Conservation (phyloP, 2,113 vertebrate genomes). For the Pygoscelis antarcticus region DNA sequence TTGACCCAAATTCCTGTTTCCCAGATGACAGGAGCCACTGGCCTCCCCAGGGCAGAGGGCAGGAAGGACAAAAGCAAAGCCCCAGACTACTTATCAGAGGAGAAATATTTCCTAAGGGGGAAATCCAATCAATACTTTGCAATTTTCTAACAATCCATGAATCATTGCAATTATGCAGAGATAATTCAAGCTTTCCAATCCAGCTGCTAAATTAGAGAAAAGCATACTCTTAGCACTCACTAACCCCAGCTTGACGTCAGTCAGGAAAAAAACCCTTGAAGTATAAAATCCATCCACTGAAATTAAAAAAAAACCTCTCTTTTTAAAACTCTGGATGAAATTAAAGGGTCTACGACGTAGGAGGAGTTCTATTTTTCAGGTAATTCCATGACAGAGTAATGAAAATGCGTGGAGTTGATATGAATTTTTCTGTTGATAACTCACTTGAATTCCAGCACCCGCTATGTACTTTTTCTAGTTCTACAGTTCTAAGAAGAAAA, state of each 20-base stretch:
- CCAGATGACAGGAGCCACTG: conserved; percentile 17
- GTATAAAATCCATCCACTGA: not conserved
- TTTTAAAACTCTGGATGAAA: not conserved
- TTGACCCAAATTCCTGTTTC: conserved; percentile 34
- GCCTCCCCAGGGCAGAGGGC: not conserved
- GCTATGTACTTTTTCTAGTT: not conserved
- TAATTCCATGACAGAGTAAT: not conserved
- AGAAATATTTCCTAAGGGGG: conserved; percentile 49
- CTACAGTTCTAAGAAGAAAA: not conserved
- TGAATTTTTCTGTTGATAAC: not conserved
- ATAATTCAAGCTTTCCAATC: conserved; percentile 66
- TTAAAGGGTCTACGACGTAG: not conserved
- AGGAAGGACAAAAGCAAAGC: conserved; percentile 29
- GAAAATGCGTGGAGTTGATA: not conserved
- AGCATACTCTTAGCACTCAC: not conserved
- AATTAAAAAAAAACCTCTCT: not conserved
- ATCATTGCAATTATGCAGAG: conserved; percentile 52
- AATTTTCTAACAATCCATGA: conserved; percentile 58
- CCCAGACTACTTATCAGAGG: conserved; percentile 11
- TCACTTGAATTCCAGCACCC: not conserved
- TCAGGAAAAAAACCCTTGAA: not conserved
- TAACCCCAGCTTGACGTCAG: not conserved
- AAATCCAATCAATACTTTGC: conserved; percentile 64
- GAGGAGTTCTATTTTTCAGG: not conserved
- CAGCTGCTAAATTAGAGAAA: conserved; percentile 53